Conservation (phyloP, 2,888 invertebrate species). For the Rhagium mordax region DNA sequence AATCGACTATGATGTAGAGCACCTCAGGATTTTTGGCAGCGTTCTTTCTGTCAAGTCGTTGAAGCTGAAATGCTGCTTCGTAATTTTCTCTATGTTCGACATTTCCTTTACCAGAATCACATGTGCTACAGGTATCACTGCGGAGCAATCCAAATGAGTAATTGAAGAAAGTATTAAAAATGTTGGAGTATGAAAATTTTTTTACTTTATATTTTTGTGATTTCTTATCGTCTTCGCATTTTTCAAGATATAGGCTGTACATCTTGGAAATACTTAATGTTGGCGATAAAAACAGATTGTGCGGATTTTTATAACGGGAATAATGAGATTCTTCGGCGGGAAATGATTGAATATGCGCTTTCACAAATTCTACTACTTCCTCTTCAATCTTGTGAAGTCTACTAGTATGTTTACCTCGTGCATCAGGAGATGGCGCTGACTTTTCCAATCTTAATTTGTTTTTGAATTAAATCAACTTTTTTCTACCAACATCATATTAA, state of each 20-base stretch:
- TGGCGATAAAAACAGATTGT: constrained; percentile 5
- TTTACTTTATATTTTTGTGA: neutral
- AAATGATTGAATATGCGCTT: constrained; percentile 22
- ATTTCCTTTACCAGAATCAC: constrained; percentile 18
- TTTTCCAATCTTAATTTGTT: constrained; percentile 13
- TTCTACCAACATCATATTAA: constrained; percentile 21
- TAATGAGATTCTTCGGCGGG: constrained; percentile 14
- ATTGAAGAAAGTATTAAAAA: constrained; percentile 17
- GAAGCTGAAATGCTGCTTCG: constrained; percentile 34
- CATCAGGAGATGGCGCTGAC: constrained; percentile 25
- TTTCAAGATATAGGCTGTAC: constrained; percentile 3
- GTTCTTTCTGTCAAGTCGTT: constrained; percentile 30
- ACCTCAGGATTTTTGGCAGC: constrained; percentile 25
- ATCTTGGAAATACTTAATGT: constrained; percentile 8
- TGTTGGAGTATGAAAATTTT: neutral
- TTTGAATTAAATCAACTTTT: constrained; percentile 35
- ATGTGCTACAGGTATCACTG: constrained; percentile 22
- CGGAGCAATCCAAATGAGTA: constrained; percentile 14
- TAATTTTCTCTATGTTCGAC: constrained; percentile 36
- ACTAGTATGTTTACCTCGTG: constrained; percentile 27
- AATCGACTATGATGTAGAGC: constrained; percentile 46
- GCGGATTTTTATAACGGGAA: constrained; percentile 10
- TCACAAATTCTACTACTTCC: constrained; percentile 19
- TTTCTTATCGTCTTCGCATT: constrained; percentile 3
- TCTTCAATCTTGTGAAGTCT: constrained; percentile 29